phyloP scores from a whole-genome alignment of 2,113 vertebrate genomes.

The Polyodon spathula region DNA sequence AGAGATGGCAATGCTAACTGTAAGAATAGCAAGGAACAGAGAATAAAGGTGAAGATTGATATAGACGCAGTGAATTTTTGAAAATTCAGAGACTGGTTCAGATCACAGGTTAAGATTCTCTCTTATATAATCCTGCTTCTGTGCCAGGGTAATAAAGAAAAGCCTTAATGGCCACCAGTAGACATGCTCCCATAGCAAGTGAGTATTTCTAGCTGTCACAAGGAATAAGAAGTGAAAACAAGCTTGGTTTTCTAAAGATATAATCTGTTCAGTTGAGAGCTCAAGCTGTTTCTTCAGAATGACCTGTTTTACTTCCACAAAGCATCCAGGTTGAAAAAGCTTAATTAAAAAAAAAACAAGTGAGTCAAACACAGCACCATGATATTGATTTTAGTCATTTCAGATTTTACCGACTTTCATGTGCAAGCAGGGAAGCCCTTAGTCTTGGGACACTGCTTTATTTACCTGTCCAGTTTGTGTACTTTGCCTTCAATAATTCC shows the following conservation, averaged over 20 bases:
- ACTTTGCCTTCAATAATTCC: constrained; percentile 23
- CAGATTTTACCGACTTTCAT: not conserved
- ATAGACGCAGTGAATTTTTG: no score
- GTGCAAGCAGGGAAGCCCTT: not conserved
- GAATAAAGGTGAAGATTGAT: no score
- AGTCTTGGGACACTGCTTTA: not conserved
- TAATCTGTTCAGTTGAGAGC: constrained; percentile 12
- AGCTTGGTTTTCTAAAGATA: constrained; percentile 5
- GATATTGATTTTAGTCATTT: not conserved
- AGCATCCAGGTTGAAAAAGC: not conserved
- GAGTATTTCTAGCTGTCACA: constrained; percentile 15
- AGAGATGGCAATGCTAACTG: no score
- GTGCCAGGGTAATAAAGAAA: not conserved
- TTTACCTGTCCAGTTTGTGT: not conserved
- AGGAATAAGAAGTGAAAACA: constrained; percentile 1
- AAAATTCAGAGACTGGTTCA: not conserved
- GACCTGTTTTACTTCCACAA: not conserved
- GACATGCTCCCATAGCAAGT: not conserved
- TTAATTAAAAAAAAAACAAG: constrained; percentile 1
- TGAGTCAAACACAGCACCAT: constrained; percentile 8
- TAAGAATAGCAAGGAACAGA: no score
- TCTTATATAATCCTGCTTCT: not conserved
- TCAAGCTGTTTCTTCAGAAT: constrained; percentile 3
- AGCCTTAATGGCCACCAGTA: not conserved
- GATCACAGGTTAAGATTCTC: not conserved